Evolutionary conservation across 2,888 invertebrate genomes (phyloP).

Genomic region (Drosophila borealis): DNA sequence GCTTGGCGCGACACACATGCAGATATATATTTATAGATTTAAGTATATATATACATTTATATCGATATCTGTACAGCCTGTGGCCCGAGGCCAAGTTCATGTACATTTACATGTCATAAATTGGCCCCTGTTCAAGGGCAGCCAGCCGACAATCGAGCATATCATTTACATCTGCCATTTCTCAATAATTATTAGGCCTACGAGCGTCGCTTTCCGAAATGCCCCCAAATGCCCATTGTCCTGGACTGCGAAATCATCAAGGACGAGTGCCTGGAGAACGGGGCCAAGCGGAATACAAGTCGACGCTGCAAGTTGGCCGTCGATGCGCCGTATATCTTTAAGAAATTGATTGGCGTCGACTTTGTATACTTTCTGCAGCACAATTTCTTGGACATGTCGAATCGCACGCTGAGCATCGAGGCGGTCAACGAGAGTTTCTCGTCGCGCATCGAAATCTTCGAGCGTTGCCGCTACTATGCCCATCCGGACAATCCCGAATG

Average conservation of each 20-base stretch:
- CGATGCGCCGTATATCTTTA: conserved; percentile 96
- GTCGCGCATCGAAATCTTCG: conserved; percentile 92
- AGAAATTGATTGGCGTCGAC: conserved; percentile 97
- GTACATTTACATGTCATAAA: conserved; percentile 43
- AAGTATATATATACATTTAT: conserved; percentile 1
- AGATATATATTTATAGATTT: background rate
- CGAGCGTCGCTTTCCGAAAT: conserved; percentile 96
- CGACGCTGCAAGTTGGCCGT: conserved; percentile 95
- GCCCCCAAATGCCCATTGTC: conserved; percentile 97
- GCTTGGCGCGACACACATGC: conserved; percentile 12
- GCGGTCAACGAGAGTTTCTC: conserved; percentile 97
- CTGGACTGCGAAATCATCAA: conserved; percentile 93
- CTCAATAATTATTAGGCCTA: conserved; percentile 90
- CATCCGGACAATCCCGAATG: conserved; percentile 97
- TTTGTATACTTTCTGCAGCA: conserved; percentile 95
- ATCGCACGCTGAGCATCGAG: conserved; percentile 93
- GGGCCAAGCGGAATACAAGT: conserved; percentile 91
- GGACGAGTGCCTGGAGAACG: conserved; percentile 91
- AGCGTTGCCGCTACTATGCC: conserved; percentile 90
- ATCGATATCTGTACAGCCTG: conserved; percentile 12
- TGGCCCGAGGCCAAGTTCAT: conserved; percentile 60
- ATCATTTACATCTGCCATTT: conserved; percentile 17
- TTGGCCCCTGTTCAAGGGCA: conserved; percentile 57
- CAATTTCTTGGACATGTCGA: conserved; percentile 92
- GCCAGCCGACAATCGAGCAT: conserved; percentile 3